These are phyloP conservation scores for Rhabdomys dilectus DNA, from an alignment of 2,113 vertebrate genomes.

Conservation along the genomic window DNA sequence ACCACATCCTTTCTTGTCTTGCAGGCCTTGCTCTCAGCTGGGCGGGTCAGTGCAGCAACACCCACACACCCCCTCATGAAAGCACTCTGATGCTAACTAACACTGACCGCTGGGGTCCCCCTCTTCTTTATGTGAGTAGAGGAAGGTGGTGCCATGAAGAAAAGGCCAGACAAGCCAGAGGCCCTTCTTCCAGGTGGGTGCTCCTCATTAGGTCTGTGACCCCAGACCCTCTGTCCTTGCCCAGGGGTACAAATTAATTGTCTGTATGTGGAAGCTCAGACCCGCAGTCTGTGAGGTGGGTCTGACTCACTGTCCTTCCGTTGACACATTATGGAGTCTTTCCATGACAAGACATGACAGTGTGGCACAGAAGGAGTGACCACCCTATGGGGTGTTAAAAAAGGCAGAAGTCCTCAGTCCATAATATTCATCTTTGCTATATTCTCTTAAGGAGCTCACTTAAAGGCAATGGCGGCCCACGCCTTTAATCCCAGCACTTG, in stretches of 20 bases:
- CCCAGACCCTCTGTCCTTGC: neutral
- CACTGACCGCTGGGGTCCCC: accelerated
- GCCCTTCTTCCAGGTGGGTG: neutral
- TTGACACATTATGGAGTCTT: accelerated
- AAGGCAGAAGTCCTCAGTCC: neutral
- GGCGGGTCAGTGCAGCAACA: neutral
- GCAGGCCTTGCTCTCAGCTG: neutral
- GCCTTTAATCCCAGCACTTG: too few relatives aligned
- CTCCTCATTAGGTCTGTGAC: neutral
- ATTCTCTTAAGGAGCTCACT: neutral
- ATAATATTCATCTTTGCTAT: accelerated
- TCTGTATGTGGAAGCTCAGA: accelerated
- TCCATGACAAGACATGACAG: too few relatives aligned
- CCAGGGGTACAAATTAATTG: too few relatives aligned
- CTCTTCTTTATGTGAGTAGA: neutral
- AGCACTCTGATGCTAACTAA: neutral
- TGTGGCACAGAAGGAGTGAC: accelerated
- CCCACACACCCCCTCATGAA: too few relatives aligned
- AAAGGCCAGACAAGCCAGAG: neutral
- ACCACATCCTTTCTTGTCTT: constrained; percentile 61
- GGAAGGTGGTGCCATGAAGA: neutral
- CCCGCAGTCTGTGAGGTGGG: accelerated
- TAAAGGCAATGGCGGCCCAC: too few relatives aligned
- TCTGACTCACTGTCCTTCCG: accelerated
- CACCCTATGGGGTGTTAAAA: accelerated